Evolutionary conservation across 2,797 vertebrate genomes (phyloP), one percentile per base, ranked within the genome.

Genomic region (Pyrocephalus nanus): DNA sequence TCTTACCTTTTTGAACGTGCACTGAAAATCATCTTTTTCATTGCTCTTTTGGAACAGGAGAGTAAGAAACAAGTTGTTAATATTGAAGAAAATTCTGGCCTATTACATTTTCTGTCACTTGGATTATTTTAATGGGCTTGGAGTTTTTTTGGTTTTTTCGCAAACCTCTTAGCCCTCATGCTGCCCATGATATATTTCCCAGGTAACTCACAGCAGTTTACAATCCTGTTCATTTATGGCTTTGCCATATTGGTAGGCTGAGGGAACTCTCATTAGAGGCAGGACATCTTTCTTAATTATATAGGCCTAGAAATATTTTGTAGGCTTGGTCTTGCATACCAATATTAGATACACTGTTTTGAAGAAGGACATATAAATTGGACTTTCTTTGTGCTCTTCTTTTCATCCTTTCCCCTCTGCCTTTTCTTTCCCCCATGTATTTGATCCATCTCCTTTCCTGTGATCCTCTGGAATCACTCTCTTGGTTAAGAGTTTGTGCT

Each of bases 231-330:
- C 19, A 29, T 89, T 73, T 77, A 45, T 79, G 45, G 15, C 21
- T 93, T 94, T 93, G 38, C 36, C 14, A 8, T 82, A 75, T 70
- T 36, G 16, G 43, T 84, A 48, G n/a, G 25, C 64, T 79, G n/a
- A 83, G 19, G 66, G 19, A 50, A 30, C 18, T 86, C 10, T 5
- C 17, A 26, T 71, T 82, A 60, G 32, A 80, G 45, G 21, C 15
- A 51, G 34, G n/a, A 53, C 4, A 64, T 86, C 36, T 90, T 86
- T 71, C 55, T 74, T 60, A 67, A 60, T 73, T 67, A 38, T 32
- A 22, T 11, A 64, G n/a, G 7, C 36, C 11, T 55, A 80, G 60
- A 95, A 79, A 75, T 92, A 76, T 30, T 84, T 69, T 70, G 3
- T 79, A 67, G 60, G 12, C 25, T 87, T 72, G 30, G 11, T 80